phyloP scores from a whole-genome alignment of 2,888 invertebrate species.

The Philaethria dido region DNA sequence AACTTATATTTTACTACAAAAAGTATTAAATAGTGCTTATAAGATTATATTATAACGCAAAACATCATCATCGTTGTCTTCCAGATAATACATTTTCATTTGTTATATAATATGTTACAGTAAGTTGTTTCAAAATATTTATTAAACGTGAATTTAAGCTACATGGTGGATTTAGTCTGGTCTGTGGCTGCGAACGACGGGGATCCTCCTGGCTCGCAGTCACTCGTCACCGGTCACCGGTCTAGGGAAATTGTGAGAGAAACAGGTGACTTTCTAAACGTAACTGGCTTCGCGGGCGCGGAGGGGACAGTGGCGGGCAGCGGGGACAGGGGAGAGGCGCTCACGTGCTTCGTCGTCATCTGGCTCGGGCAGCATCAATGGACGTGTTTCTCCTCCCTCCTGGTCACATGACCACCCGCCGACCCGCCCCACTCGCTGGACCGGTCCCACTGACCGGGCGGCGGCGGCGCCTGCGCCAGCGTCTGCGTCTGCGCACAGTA shows the following conservation, averaged over 20 bases:
- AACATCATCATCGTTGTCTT: no score
- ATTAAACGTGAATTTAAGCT: background rate
- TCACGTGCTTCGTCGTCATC: slow-evolving; percentile 34
- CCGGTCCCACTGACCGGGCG: slow-evolving; percentile 17
- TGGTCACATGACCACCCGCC: slow-evolving; percentile 39
- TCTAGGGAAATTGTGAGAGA: slow-evolving; percentile 39
- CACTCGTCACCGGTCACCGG: background rate
- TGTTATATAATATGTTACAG: no score
- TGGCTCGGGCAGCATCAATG: slow-evolving; percentile 44
- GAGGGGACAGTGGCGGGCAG: background rate
- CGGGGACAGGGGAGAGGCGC: background rate
- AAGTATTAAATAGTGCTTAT: background rate
- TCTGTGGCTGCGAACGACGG: background rate
- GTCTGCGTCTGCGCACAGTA: background rate
- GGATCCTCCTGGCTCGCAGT: background rate
- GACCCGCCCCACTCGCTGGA: slow-evolving; percentile 23
- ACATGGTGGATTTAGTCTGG: background rate
- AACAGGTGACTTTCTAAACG: slow-evolving; percentile 40
- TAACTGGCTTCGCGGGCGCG: slow-evolving; percentile 25
- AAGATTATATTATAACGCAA: no score
- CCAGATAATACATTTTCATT: no score
- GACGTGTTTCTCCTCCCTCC: slow-evolving; percentile 45
- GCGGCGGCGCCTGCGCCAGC: background rate
- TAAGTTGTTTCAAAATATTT: no score
- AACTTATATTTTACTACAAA: background rate